Evolutionary conservation across 1,140 invertebrate genomes (phyloP), one percentile per base, ranked within the genome.

Genomic region (Mylabris phalerata): DNA sequence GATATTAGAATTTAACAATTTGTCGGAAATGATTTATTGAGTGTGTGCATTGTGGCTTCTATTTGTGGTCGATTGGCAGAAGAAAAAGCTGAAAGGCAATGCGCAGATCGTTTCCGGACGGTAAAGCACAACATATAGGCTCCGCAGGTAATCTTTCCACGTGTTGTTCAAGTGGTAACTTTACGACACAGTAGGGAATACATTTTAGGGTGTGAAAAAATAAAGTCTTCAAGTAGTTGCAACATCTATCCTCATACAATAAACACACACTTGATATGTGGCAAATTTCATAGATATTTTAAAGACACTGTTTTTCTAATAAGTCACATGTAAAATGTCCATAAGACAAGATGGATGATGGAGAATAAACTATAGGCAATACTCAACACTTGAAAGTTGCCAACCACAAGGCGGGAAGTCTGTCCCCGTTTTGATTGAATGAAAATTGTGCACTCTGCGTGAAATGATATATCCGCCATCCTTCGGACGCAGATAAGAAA

Each of bases 401-500:
- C 4, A 32, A 52, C 49, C 55, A 50, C 61, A 56, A 60, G 61
- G 57, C 63, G 57, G 42, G 47, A 65, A 60, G 60, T 45, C 57
- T 55, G 25, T n/a, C 44, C 50, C 52, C 56, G 55, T 55, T 66
- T 64, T 61, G 63, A 67, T 65, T 60, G 64, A 67, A 65, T 64
- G 64, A 68, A 64, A 66, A 66, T 64, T 66, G 64, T 57, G 64
- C 66, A 65, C 57, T 58, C 58, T 59, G 57, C 63, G 62, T 59
- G 57, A 54, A 59, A 48, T 60, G 47, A 60, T 60, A 60, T 54
- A 55, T 50, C 45, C 51, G 59, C 48, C 54, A 50, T 50, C 47
- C 55, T 57, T 50, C 47, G 38, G 55, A 57, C 49, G 50, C 47
- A 50, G 55, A 57, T 57, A 57, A 57, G 61, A 63, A 57, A 32